Conservation (phyloP, 2,888 invertebrate species). For the Cantharis nigra region DNA sequence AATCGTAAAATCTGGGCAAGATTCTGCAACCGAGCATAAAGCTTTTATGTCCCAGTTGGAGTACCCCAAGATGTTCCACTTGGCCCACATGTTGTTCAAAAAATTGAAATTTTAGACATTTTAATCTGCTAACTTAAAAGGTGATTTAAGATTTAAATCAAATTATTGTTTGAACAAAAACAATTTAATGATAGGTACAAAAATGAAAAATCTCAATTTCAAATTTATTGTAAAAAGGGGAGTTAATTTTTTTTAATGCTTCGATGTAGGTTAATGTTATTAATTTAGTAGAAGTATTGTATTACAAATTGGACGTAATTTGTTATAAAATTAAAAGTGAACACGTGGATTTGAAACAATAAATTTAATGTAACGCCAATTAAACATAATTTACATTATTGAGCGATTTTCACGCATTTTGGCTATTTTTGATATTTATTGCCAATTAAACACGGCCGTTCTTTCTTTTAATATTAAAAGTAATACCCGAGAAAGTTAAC, state of each 20-base stretch:
- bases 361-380: not conserved
- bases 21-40: not conserved
- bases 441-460: not conserved
- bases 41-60: not conserved
- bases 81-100: not conserved
- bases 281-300: not conserved
- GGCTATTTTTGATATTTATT: not conserved
- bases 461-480: slow-evolving; percentile 17
- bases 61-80: not conserved
- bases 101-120: not conserved
- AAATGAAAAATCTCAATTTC: not conserved
- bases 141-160: not conserved
- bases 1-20: not conserved
- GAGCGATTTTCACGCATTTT: not conserved
- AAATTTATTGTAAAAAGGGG: not conserved
- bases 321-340: not conserved
- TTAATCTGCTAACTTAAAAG: not conserved
- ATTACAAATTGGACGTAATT: not conserved
- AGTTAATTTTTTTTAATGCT: not conserved
- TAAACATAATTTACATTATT: not conserved
- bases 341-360: not conserved
- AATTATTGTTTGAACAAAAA: not conserved
- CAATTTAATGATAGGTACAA: not conserved
- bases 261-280: not conserved
- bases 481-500: slow-evolving; percentile 27